A percentile compares a stretch with the other conserved stretches of the same genome.
Conservation (phyloP, 2,113 vertebrate species). For the Vanacampus margaritifer region DNA sequence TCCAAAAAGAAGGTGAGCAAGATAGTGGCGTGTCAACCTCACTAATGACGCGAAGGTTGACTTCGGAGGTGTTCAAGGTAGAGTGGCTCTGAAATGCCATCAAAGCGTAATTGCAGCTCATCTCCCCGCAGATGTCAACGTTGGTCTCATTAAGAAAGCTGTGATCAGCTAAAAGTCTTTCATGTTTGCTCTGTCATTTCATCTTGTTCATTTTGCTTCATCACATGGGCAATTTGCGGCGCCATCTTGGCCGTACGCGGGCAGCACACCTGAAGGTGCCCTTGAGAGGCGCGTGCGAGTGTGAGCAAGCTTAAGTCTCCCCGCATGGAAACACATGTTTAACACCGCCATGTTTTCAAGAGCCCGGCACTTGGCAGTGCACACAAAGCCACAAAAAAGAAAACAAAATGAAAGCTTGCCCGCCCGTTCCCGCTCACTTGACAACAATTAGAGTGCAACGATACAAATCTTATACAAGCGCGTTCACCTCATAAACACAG, state of each 20-base stretch:
- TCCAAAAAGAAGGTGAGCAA: background rate
- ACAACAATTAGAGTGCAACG: slow-evolving; percentile 62
- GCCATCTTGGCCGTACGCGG: background rate
- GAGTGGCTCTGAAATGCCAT: slow-evolving; percentile 59
- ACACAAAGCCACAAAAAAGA: slow-evolving; percentile 17
- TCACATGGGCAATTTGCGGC: slow-evolving; percentile 19
- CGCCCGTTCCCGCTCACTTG: slow-evolving; percentile 35
- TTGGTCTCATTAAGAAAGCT: slow-evolving; percentile 70
- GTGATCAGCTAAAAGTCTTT: slow-evolving; percentile 57
- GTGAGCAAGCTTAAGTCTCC: slow-evolving; percentile 53
- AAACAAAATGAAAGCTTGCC: slow-evolving; percentile 22
- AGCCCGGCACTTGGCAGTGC: too few relatives aligned
- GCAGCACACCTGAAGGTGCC: slow-evolving; percentile 52
- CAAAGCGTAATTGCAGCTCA: slow-evolving; percentile 66
- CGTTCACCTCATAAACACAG: slow-evolving; percentile 53
- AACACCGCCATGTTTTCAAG: slow-evolving; percentile 63
- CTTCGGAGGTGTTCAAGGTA: background rate
- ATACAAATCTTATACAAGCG: slow-evolving; percentile 50
- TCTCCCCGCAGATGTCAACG: slow-evolving; percentile 62
- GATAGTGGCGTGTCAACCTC: background rate
- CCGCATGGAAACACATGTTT: slow-evolving; percentile 66
- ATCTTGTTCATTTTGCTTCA: slow-evolving; percentile 37
- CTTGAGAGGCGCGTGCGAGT: slow-evolving; percentile 54
- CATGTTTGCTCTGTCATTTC: slow-evolving; percentile 9
- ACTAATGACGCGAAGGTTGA: background rate